Conservation (phyloP, 2,888 invertebrate species). For the Lutraria lutraria region DNA sequence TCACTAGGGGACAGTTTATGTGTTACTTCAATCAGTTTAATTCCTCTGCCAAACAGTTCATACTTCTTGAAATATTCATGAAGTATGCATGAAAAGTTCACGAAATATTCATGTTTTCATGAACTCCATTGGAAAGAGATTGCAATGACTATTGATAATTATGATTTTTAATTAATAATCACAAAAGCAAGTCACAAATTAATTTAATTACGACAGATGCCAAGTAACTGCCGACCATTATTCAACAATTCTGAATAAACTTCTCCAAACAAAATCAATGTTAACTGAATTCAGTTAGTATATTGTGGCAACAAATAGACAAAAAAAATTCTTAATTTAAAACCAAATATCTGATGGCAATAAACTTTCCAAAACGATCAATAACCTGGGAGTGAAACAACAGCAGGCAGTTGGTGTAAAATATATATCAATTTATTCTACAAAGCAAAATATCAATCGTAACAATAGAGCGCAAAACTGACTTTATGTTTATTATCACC, state of each 20-base stretch:
- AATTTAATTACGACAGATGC: background rate
- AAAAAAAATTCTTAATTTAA: conserved; percentile 8
- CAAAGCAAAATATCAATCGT: conserved; percentile 27
- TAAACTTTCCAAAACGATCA: conserved; percentile 2
- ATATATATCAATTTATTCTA: conserved; percentile 33
- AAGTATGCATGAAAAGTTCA: too few relatives aligned
- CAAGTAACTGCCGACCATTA: background rate
- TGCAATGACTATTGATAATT: too few relatives aligned
- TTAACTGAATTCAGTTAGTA: background rate
- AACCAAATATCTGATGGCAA: background rate
- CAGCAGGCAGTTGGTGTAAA: conserved; percentile 24
- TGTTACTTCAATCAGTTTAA: too few relatives aligned
- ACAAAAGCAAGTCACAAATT: background rate
- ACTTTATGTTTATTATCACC: conserved; percentile 33
- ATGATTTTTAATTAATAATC: background rate
- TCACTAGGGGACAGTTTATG: too few relatives aligned
- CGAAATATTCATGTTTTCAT: too few relatives aligned
- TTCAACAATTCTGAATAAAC: background rate
- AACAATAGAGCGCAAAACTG: conserved; percentile 21
- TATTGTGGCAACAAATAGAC: background rate
- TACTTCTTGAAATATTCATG: too few relatives aligned
- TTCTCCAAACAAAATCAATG: background rate
- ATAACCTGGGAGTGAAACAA: conserved; percentile 1
- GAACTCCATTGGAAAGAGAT: too few relatives aligned
- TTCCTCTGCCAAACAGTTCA: too few relatives aligned